Percentiles rank a stretch among this genome's conserved stretches.
These are phyloP conservation scores for Yponomeuta evonymella DNA, from an alignment of 2,888 invertebrate species.

Conservation along the genomic window DNA sequence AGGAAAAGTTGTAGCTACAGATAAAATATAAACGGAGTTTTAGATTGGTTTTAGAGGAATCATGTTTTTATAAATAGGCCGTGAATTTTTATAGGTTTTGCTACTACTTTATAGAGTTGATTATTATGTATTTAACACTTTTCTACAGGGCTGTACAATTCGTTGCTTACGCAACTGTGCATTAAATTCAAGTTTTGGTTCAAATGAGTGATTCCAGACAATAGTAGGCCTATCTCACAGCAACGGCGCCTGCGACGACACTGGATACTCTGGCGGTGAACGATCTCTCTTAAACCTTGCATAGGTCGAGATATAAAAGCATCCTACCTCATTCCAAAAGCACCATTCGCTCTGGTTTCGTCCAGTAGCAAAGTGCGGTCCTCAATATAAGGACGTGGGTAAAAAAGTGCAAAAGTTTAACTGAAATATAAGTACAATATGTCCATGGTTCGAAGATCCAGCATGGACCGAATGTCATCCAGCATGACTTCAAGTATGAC, in stretches of 20 bases:
- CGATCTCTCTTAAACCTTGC: conserved; percentile 37
- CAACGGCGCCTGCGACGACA: conserved; percentile 52
- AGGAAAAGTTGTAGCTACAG: too few relatives aligned
- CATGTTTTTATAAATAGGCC: too few relatives aligned
- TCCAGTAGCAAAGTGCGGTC: conserved; percentile 58
- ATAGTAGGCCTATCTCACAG: conserved; percentile 42
- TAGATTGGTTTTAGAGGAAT: too few relatives aligned
- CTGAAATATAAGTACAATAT: conserved; percentile 32
- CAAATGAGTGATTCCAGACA: conserved; percentile 58
- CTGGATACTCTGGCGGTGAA: conserved; percentile 58
- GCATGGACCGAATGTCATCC: conserved; percentile 71
- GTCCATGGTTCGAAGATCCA: conserved; percentile 63
- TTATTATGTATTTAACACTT: not conserved
- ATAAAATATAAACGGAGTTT: too few relatives aligned
- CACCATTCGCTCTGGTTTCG: conserved; percentile 67
- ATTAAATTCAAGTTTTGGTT: conserved; percentile 32
- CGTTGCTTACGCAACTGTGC: not conserved
- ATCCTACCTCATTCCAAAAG: conserved; percentile 27
- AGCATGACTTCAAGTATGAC: conserved; percentile 74
- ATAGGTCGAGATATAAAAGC: conserved; percentile 46
- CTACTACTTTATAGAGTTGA: not conserved
- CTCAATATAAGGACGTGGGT: conserved; percentile 25
- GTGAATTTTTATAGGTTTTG: too few relatives aligned
- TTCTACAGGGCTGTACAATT: not conserved
- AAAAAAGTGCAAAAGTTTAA: not conserved